Conservation (phyloP, 2,888 invertebrate genomes). For the Campoplex nolae region DNA sequence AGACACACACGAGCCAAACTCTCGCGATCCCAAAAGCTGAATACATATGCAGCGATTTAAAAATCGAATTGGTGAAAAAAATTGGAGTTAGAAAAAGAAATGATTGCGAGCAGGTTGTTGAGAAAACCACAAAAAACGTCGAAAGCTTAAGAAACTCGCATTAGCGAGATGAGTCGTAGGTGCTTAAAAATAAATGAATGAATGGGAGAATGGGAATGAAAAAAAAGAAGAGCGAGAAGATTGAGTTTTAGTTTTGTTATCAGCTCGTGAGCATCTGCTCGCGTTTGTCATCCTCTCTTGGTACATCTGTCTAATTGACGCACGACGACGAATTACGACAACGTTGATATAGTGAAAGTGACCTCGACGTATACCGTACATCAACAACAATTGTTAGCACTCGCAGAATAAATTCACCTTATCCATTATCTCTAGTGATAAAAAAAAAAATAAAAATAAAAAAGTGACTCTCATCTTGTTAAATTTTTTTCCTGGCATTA, state of each 20-base stretch:
- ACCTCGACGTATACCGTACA: background rate
- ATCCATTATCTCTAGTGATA: too few relatives aligned
- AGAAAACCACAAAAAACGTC: conserved; percentile 42
- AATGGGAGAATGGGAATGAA: background rate
- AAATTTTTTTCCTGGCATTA: too few relatives aligned
- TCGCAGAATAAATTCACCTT: background rate
- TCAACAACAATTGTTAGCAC: background rate
- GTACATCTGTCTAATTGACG: conserved; percentile 75
- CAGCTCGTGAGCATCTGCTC: conserved; percentile 70
- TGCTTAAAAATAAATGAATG: conserved; percentile 1
- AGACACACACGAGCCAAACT: conserved; percentile 33
- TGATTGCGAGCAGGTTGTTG: conserved; percentile 50
- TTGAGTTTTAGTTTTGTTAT: conserved; percentile 64
- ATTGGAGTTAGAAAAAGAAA: conserved; percentile 28
- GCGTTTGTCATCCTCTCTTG: conserved; percentile 72
- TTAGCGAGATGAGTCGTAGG: background rate
- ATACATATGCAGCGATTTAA: conserved; percentile 28
- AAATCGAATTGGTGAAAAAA: background rate
- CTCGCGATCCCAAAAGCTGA: conserved; percentile 52
- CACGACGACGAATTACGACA: conserved; percentile 56
- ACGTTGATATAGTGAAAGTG: conserved; percentile 25
- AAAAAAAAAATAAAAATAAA: background rate
- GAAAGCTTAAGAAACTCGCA: conserved; percentile 21
- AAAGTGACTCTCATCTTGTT: background rate
- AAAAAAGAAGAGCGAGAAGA: conserved; percentile 21